These are phyloP conservation scores for Dysidea cf. avara DNA, from an alignment of 37 sponge, comb jelly and placozoan genomes.

Conservation along the genomic window DNA sequence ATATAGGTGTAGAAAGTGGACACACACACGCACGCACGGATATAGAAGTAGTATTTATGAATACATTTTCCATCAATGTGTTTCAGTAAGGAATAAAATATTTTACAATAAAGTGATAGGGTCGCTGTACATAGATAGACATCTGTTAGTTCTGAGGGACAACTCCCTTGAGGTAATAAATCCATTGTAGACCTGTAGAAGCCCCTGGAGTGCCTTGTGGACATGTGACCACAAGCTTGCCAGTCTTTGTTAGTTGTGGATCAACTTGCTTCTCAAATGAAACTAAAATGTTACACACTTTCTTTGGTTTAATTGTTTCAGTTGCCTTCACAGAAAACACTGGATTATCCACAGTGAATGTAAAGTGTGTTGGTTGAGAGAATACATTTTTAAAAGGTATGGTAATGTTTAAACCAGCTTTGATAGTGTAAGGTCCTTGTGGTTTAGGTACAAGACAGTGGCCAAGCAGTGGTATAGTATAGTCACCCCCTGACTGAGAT, in stretches of 20 bases:
- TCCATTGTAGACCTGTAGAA: slow-evolving; percentile 66
- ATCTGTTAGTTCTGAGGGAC: background rate
- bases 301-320: slow-evolving; percentile 85
- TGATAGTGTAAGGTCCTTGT: slow-evolving; percentile 91
- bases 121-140: background rate
- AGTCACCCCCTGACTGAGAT: slow-evolving; percentile 89
- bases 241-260: slow-evolving; percentile 58
- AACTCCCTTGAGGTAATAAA: slow-evolving; percentile 89
- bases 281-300: slow-evolving; percentile 82
- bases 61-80: too few species aligned
- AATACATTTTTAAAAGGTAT: slow-evolving; percentile 97
- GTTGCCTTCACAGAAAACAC: slow-evolving; percentile 75
- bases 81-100: too few species aligned
- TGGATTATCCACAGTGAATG: slow-evolving; percentile 83
- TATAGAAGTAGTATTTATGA: too few species aligned
- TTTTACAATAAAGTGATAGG: too few species aligned
- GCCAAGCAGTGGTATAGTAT: slow-evolving; percentile 86
- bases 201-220: slow-evolving; percentile 29
- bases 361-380: slow-evolving; percentile 69
- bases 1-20: too few species aligned
- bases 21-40: too few species aligned
- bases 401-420: slow-evolving; percentile 73
- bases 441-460: slow-evolving; percentile 94
- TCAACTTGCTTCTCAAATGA: slow-evolving; percentile 81
- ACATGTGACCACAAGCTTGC: slow-evolving; percentile 79